Evolutionary conservation across 2,113 vertebrate genomes (phyloP).

Genomic region (Microcebus ravelobensis): DNA sequence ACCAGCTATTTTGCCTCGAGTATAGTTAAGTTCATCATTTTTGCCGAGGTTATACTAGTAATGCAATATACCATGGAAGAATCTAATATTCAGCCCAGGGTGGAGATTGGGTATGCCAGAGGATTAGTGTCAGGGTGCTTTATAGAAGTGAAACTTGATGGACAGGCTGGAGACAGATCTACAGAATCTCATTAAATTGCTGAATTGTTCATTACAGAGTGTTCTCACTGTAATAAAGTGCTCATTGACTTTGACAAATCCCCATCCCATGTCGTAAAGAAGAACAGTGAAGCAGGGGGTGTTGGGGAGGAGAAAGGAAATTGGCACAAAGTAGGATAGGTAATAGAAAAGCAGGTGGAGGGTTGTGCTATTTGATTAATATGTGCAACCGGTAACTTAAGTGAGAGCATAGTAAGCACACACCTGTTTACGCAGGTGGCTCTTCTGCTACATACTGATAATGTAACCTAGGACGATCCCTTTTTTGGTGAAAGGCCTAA

Average conservation of each 20-base stretch:
- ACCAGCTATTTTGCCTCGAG: conserved; percentile 88
- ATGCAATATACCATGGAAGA: conserved; percentile 90
- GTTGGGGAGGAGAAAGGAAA: conserved; percentile 83
- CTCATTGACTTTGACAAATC: conserved; percentile 93
- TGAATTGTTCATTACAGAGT: conserved; percentile 91
- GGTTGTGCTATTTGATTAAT: conserved; percentile 75
- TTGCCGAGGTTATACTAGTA: conserved; percentile 91
- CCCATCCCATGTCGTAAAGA: conserved; percentile 86
- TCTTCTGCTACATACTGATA: neutral
- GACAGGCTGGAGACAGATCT: conserved; percentile 91
- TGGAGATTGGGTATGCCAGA: conserved; percentile 90
- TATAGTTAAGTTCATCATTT: conserved; percentile 91
- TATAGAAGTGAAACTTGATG: conserved; percentile 91
- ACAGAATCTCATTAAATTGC: conserved; percentile 93
- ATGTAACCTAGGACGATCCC: neutral
- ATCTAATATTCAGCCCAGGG: conserved; percentile 91
- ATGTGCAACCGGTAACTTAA: conserved; percentile 62
- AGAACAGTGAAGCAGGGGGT: conserved; percentile 85
- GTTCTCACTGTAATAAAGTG: conserved; percentile 91
- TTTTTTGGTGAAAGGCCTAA: conserved; percentile 45
- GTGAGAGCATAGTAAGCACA: conserved; percentile 40
- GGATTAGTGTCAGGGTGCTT: conserved; percentile 93
- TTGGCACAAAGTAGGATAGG: conserved; percentile 81
- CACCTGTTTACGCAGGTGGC: neutral
- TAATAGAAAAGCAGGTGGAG: conserved; percentile 80